These are phyloP conservation scores for Saccostrea echinata DNA, from an alignment of 1,140 invertebrate species.

Conservation along the genomic window DNA sequence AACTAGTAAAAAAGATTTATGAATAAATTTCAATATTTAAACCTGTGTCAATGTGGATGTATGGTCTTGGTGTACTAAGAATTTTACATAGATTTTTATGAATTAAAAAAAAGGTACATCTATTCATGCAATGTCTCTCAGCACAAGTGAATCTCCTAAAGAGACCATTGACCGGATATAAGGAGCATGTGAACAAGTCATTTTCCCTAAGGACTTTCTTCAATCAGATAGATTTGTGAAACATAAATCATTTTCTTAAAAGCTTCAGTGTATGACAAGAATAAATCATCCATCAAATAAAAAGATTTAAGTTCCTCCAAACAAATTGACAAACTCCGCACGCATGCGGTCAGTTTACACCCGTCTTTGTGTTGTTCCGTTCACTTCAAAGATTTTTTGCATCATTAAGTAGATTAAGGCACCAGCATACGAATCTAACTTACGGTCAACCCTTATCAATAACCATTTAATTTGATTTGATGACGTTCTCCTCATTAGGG, in stretches of 20 bases:
- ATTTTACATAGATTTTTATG: too few relatives aligned
- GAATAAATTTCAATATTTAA: too few relatives aligned
- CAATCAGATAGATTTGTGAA: constrained; percentile 29
- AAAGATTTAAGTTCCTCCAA: constrained; percentile 25
- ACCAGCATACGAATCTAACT: background rate
- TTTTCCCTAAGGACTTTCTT: constrained; percentile 15
- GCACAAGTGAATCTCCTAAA: background rate
- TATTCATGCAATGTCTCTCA: too few relatives aligned
- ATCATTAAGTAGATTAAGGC: constrained; percentile 33
- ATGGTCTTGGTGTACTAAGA: too few relatives aligned
- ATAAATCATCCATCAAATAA: constrained; percentile 29
- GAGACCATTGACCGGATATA: constrained; percentile 22
- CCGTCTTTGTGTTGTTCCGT: constrained; percentile 2
- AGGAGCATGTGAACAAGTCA: background rate
- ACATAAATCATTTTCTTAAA: constrained; percentile 36
- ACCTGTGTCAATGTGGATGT: too few relatives aligned
- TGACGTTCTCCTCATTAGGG: constrained; percentile 15
- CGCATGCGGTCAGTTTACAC: constrained; percentile 30
- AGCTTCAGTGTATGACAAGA: constrained; percentile 36
- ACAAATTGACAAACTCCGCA: constrained; percentile 12
- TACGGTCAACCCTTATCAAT: constrained; percentile 25
- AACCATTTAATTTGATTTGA: constrained; percentile 33
- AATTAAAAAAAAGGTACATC: too few relatives aligned
- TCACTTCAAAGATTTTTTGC: constrained; percentile 11
- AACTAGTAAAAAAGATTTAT: too few relatives aligned